Base-by-base conservation (phyloP, 2,113 vertebrate species). In the Tyrannus savana region DNA sequence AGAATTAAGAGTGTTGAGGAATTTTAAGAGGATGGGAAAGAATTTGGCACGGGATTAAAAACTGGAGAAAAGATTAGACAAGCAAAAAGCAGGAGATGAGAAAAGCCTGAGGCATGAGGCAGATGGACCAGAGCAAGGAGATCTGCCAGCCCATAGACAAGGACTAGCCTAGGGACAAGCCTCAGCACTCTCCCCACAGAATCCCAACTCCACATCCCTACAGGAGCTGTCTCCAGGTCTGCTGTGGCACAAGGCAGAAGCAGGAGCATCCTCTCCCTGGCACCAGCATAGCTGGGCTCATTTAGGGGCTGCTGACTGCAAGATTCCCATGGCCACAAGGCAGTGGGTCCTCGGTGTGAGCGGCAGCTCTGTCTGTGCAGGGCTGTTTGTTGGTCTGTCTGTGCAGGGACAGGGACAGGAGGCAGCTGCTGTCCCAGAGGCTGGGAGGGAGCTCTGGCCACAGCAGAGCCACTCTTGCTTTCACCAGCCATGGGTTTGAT, bases 1-100 rank as follows among this genome's bases (percentile, higher is more conserved):
- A 10, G 11, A 35, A 19, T 3, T 11, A 14, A n/a, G 37, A 71
- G 33, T 50, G 63, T n/a, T 74, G 35, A 8, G 67, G 52, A 92
- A 78, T 81, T 90, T 42, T 87, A 84, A 84, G 87, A 87, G 66
- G 46, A 71, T 68, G 35, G 31, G 49, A 22, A 93, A 84, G 64
- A 89, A 79, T 84, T 73, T 72, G 44, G 56, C 5, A 1, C 71
- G 47, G 35, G 60, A 75, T 63, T 81, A 92, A 94, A 80, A 63
- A 67, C 10, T 72, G 72, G 55, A 37, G 27, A 18, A 80, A 69
- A 90, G 0, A 67, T 39, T 46, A 76, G 46, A 59, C 50, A 75
- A 88, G 46, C 4, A 9, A 68, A 86, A 96, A 77, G 33, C 31
- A 33, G 52, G 50, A 73, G 67, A 64, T 10, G 14, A 80, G 55